Base-by-base conservation (phyloP, 2,797 vertebrate genomes). In the Scarus forsteni region DNA sequence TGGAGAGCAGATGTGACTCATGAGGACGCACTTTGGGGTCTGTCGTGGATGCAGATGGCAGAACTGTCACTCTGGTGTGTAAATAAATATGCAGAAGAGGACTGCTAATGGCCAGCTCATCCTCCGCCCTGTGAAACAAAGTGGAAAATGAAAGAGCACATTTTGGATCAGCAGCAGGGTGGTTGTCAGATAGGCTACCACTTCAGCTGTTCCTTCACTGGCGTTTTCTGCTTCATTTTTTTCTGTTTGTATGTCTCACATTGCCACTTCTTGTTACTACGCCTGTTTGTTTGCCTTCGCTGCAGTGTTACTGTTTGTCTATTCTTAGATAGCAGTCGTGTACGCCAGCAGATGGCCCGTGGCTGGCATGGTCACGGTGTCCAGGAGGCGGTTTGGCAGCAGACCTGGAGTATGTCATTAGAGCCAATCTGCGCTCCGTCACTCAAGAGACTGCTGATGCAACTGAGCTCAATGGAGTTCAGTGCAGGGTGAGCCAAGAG, bases 351-450 rank as follows among this genome's bases (percentile, higher is more conserved):
- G 77, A 70, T 80, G 83, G 77, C 79, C 50, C 15, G 2, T 53
- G 60, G 60, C 66, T 66, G 78, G 65, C 62, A 70, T 49, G 38
- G 58, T 63, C 55, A 34, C 1, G 7, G 62, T 65, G 54, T 53
- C 73, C 75, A 58, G 50, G 53, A 70, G 77, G 66, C 48, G 42
- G 18, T 57, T 80, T 81, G 74, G 70, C 85, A 12, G 18, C 54
- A 62, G 73, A 83, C 66, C 62, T 67, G 58, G 52, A 73, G 36
- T 18, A 27, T 68, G 62, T 77, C 75, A 71, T 84, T 76, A 78
- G 42, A 80, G 62, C 52, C 71, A 11, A 79, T 88, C 66, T 78
- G 15, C 56, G 60, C 59, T 71, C 46, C 75, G 72, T 68, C 80
- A 43, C 55, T 82, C 60, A 67, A 44, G 16, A 51, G 15, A 43